phyloP scores from a whole-genome alignment of 2,113 vertebrate species.

The Syngnathus scovelli region DNA sequence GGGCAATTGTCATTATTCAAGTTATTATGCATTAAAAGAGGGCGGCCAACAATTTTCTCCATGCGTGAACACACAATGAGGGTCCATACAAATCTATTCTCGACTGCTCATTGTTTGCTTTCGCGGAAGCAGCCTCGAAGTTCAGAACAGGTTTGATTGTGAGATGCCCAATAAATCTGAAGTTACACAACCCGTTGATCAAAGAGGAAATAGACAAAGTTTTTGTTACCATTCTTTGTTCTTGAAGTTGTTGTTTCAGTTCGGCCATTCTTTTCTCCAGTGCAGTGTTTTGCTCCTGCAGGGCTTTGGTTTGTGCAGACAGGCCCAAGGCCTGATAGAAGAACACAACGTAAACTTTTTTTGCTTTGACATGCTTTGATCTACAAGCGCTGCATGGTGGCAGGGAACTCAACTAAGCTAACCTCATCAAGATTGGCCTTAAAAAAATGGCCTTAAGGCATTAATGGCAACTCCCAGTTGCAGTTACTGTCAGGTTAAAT shows the following conservation, averaged over 20 bases:
- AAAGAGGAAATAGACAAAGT: background rate
- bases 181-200: conserved; percentile 2
- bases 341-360: conserved; percentile 4
- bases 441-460: too few species aligned
- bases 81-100: background rate
- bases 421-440: too few species aligned
- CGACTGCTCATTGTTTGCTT: background rate
- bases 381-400: background rate
- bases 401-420: background rate
- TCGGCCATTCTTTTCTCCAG: conserved; percentile 77
- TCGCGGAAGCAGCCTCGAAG: background rate
- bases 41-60: too few species aligned
- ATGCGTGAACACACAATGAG: background rate
- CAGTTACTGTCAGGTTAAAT: too few species aligned
- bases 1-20: too few species aligned
- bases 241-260: conserved; percentile 79
- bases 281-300: conserved; percentile 81
- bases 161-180: conserved; percentile 4
- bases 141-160: background rate
- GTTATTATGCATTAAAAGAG: too few species aligned
- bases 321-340: conserved; percentile 69
- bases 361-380: background rate
- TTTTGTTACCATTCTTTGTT: conserved; percentile 76
- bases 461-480: too few species aligned
- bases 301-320: conserved; percentile 74